phyloP scores from a whole-genome alignment of 2,797 vertebrate species.

The Eulemur rubriventer region DNA sequence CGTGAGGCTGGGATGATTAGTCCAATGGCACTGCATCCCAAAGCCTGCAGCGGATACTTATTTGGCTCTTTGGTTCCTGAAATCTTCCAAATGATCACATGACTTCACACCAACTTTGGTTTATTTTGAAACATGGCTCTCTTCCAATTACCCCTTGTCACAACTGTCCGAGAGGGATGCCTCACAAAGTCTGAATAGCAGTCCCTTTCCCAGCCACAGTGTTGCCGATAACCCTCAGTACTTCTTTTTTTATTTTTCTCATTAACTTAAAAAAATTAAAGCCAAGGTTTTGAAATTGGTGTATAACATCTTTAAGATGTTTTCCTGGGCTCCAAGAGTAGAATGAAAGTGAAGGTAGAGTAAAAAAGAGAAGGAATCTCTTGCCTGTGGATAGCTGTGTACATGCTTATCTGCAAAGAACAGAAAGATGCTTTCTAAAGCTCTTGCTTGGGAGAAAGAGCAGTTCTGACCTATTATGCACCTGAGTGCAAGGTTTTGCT shows the following conservation, averaged over 20 bases:
- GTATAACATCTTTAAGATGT: neutral
- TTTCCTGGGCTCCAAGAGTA: neutral
- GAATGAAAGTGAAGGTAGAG: neutral
- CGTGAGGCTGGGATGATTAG: neutral
- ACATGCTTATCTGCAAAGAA: neutral
- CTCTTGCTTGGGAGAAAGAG: neutral
- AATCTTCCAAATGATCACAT: slow-evolving; percentile 45
- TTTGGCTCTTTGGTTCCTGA: neutral
- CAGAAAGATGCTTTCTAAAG: neutral
- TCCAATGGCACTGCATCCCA: neutral
- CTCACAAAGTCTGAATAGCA: neutral
- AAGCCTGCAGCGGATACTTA: neutral
- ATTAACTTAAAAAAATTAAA: neutral
- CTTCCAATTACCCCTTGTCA: slow-evolving; percentile 33
- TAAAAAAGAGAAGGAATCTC: neutral
- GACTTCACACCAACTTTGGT: slow-evolving; percentile 22
- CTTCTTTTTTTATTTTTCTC: neutral
- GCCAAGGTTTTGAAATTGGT: neutral
- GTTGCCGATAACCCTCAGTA: neutral
- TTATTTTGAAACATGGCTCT: slow-evolving; percentile 59
- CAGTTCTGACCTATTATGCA: neutral
- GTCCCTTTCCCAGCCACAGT: neutral
- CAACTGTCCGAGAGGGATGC: neutral
- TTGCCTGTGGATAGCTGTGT: neutral
- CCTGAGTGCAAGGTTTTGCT: neutral